A percentile compares a stretch with the other conserved stretches of the same genome.
phyloP scores from a whole-genome alignment of 37 sponge, comb jelly and placozoan genomes.

The Axinella damicornis region DNA sequence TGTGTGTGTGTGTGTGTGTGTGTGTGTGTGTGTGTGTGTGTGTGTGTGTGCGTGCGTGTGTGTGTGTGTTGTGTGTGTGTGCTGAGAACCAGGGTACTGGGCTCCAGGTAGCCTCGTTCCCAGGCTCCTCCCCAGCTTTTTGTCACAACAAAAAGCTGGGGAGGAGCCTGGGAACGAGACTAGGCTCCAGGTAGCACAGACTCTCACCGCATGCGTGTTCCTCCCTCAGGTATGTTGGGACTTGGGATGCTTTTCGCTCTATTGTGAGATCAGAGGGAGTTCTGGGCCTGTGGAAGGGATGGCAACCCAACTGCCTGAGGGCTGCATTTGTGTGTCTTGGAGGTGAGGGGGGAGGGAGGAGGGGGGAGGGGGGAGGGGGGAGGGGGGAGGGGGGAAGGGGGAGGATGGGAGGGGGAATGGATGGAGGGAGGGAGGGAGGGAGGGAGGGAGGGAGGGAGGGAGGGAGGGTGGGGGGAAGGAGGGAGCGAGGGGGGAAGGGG shows the following conservation, averaged over 20 bases:
- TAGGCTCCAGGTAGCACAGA: no score
- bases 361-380: no score
- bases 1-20: neutral
- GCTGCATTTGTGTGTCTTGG: constrained; percentile 90
- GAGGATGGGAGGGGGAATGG: neutral
- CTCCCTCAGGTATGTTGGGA: constrained; percentile 68
- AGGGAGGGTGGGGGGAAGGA: no score
- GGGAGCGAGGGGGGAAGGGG: no score
- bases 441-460: no score
- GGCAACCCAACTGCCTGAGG: constrained; percentile 87
- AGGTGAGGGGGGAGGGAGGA: constrained; percentile 41
- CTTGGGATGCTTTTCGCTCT: constrained; percentile 62
- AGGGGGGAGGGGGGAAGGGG: no score
- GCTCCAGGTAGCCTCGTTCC: no score
- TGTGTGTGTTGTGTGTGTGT: neutral
- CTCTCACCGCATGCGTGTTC: neutral
- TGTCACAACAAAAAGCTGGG: no score
- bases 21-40: constrained; percentile 2
- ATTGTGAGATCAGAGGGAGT: constrained; percentile 77
- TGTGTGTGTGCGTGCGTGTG: neutral
- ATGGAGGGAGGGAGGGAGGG: neutral
- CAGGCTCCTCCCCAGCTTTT: no score
- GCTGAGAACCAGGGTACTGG: neutral
- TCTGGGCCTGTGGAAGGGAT: constrained; percentile 85
- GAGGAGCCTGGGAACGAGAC: no score